phyloP scores from a whole-genome alignment of 2,888 invertebrate genomes.

The Acrobasis repandana region DNA sequence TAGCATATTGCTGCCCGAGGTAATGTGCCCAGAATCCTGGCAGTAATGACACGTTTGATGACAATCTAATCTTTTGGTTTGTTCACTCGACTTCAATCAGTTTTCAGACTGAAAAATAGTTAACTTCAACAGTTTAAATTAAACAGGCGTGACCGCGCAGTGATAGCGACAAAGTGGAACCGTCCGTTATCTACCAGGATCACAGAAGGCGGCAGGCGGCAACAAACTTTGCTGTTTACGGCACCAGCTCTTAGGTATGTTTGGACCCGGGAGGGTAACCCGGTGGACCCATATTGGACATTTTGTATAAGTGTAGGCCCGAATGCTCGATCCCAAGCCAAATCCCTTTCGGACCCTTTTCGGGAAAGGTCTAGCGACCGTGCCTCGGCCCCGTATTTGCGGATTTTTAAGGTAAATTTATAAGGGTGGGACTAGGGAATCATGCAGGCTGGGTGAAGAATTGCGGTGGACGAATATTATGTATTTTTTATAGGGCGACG shows the following conservation, averaged over 20 bases:
- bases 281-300: conserved; percentile 76
- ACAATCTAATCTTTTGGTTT: too few relatives aligned
- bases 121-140: background rate
- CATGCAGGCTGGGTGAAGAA: conserved; percentile 35
- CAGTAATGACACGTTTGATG: too few relatives aligned
- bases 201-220: conserved; percentile 47
- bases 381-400: conserved; percentile 78
- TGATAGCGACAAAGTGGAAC: conserved; percentile 14
- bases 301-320: conserved; percentile 81
- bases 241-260: conserved; percentile 63
- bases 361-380: conserved; percentile 72
- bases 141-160: conserved; percentile 9
- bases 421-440: conserved; percentile 53
- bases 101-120: background rate
- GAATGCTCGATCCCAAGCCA: conserved; percentile 74
- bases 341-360: conserved; percentile 82
- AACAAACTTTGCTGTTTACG: conserved; percentile 79
- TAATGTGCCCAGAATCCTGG: too few relatives aligned
- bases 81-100: background rate
- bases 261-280: conserved; percentile 61
- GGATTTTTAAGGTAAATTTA: conserved; percentile 83
- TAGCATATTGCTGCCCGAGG: too few relatives aligned
- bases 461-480: conserved; percentile 42
- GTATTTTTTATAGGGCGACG: conserved; percentile 32
- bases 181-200: conserved; percentile 49